Conservation (phyloP, 2,113 vertebrate species). For the Furnarius figulus region DNA sequence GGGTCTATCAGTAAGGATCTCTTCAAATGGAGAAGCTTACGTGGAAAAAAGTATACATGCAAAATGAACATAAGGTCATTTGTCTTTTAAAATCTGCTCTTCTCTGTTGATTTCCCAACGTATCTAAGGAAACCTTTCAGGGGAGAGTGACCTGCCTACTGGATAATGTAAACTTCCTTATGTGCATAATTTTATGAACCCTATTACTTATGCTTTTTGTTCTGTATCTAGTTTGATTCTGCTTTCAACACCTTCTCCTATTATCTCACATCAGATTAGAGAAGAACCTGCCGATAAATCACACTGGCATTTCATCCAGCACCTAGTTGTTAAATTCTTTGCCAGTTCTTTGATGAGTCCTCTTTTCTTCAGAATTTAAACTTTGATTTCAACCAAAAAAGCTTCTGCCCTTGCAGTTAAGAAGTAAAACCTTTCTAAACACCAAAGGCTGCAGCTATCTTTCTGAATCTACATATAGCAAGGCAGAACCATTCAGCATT, state of each 20-base stretch:
- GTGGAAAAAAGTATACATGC: not conserved
- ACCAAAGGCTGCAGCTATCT: not conserved
- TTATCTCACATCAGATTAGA: conserved; percentile 56
- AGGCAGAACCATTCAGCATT: conserved; percentile 2
- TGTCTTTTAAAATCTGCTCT: not conserved
- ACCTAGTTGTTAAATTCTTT: conserved; percentile 32
- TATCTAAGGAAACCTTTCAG: not conserved
- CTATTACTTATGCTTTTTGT: conserved; percentile 35
- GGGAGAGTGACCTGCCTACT: not conserved
- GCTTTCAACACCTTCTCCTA: conserved; percentile 46
- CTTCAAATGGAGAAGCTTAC: not conserved
- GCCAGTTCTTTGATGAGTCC: conserved; percentile 31
- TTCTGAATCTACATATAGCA: not conserved
- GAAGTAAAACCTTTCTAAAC: conserved; percentile 25
- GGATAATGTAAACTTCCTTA: not conserved
- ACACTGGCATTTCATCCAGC: conserved; percentile 26
- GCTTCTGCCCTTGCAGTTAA: not conserved
- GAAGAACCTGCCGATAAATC: conserved; percentile 42
- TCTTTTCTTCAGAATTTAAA: conserved; percentile 19
- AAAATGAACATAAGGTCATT: not conserved
- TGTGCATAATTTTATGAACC: not conserved
- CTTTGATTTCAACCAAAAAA: conserved; percentile 44
- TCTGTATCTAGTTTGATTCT: conserved; percentile 50
- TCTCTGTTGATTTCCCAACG: not conserved
- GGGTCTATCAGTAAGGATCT: not conserved